These are phyloP conservation scores for Eulemur rubriventer DNA, from an alignment of 2,797 vertebrate genomes.

Conservation along the genomic window DNA sequence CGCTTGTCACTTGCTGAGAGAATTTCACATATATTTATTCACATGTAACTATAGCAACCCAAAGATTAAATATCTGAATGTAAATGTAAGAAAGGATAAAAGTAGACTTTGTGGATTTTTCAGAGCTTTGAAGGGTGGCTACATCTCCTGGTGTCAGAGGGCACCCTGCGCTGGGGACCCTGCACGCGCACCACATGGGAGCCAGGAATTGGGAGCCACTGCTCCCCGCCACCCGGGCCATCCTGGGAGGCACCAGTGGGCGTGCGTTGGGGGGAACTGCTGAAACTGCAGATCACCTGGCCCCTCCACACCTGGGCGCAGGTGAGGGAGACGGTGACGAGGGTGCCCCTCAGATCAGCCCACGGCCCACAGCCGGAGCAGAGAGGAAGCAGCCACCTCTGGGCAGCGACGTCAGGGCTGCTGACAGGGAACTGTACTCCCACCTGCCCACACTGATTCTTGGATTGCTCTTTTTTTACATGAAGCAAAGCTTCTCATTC, in stretches of 20 bases:
- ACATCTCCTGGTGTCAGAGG: neutral
- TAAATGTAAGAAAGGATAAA: constrained; percentile 1
- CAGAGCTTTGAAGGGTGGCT: neutral
- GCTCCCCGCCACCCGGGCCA: neutral
- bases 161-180: neutral
- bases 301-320: neutral
- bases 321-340: neutral
- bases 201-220: neutral
- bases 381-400: neutral
- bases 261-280: neutral
- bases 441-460: neutral
- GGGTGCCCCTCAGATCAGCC: neutral
- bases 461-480: neutral
- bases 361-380: neutral
- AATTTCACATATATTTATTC: neutral
- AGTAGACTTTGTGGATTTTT: neutral
- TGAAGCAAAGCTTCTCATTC: neutral
- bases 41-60: neutral
- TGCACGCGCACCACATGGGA: neutral
- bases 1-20: neutral
- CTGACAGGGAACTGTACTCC: neutral
- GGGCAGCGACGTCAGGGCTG: neutral
- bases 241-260: neutral
- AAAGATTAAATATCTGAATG: neutral
- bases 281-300: neutral